Evolutionary conservation across 2,797 vertebrate genomes (phyloP).

Genomic region (Podarcis siculus): DNA sequence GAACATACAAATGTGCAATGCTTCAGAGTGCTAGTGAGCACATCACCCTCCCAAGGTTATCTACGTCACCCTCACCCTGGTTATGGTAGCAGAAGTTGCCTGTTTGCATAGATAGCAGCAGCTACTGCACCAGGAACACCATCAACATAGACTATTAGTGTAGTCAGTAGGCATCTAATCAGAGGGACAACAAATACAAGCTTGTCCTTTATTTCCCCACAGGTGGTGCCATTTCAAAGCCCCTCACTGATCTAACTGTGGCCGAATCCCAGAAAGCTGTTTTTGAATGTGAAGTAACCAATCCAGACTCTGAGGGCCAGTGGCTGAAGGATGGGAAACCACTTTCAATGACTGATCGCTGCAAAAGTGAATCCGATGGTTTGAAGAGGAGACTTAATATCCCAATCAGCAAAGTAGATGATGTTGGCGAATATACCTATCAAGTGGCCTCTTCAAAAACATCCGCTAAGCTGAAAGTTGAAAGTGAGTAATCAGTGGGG

Average conservation of each 20-base stretch:
- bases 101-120: background rate
- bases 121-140: background rate
- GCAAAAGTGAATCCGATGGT: conserved; percentile 84
- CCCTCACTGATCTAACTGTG: conserved; percentile 90
- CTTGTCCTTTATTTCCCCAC: conserved; percentile 42
- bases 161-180: background rate
- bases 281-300: conserved; percentile 95
- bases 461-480: conserved; percentile 91
- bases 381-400: conserved; percentile 88
- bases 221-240: conserved; percentile 96
- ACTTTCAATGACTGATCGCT: conserved; percentile 83
- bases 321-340: conserved; percentile 91
- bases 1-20: background rate
- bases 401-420: conserved; percentile 86
- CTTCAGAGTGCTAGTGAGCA: background rate
- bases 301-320: conserved; percentile 87
- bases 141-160: background rate
- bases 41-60: background rate
- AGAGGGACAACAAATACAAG: background rate
- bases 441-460: conserved; percentile 97
- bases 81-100: background rate
- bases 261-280: conserved; percentile 92
- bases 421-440: conserved; percentile 94
- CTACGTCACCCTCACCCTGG: no score
- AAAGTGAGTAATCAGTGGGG: conserved; percentile 81